These are phyloP conservation scores for Pinctada fucata DNA, from an alignment of 2,888 invertebrate genomes.

Conservation along the genomic window DNA sequence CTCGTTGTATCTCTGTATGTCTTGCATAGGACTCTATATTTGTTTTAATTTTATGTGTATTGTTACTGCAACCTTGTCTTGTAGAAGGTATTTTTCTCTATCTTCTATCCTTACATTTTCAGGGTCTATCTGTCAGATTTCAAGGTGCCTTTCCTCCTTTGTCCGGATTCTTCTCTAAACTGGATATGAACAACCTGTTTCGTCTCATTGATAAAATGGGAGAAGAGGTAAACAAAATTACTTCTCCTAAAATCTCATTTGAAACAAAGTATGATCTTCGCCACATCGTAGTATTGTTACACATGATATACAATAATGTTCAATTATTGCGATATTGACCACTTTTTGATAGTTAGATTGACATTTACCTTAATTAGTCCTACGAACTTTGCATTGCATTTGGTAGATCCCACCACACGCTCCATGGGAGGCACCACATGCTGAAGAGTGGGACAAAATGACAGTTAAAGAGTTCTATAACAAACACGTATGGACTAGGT, in stretches of 20 bases:
- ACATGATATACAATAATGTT: too few species aligned
- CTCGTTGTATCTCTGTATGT: too few species aligned
- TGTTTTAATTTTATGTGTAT: too few species aligned
- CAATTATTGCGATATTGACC: too few species aligned
- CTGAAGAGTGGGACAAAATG: conserved; percentile 73
- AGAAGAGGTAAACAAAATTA: conserved; percentile 55
- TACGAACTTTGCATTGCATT: neutral
- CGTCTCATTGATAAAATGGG: conserved; percentile 74
- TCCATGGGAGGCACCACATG: conserved; percentile 72
- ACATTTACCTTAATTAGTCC: neutral
- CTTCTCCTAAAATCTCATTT: too few species aligned
- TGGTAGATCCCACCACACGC: conserved; percentile 68
- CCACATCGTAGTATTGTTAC: too few species aligned
- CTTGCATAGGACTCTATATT: too few species aligned
- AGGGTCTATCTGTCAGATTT: conserved; percentile 59
- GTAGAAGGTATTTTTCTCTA: too few species aligned
- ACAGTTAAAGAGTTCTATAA: conserved; percentile 70
- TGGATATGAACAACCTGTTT: conserved; percentile 71
- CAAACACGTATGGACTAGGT: conserved; percentile 71
- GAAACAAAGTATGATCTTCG: too few species aligned
- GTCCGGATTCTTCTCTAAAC: conserved; percentile 61
- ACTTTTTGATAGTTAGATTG: too few species aligned
- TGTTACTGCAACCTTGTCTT: too few species aligned
- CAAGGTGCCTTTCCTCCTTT: conserved; percentile 59
- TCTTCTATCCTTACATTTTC: neutral